Conservation (phyloP, 2,888 invertebrate species). For the Pharmacophagus antenor region DNA sequence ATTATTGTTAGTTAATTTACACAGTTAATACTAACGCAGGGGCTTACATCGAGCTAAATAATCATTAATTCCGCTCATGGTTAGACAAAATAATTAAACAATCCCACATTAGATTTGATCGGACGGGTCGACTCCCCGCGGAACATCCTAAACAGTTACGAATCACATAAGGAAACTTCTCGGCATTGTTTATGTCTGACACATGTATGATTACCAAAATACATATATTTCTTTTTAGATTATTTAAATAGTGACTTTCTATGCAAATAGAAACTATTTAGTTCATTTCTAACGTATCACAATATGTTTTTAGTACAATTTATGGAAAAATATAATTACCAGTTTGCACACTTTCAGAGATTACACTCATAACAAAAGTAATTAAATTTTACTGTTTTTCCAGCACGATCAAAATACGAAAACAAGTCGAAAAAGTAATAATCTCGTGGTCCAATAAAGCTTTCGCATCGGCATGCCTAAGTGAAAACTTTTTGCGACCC, state of each 20-base stretch:
- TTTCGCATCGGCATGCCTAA: slow-evolving; percentile 72
- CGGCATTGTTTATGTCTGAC: no score
- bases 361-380: background rate
- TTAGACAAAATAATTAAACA: slow-evolving; percentile 75
- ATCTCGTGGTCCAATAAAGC: slow-evolving; percentile 74
- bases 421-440: slow-evolving; percentile 57
- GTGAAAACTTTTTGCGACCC: slow-evolving; percentile 76
- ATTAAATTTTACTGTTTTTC: background rate
- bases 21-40: slow-evolving; percentile 1
- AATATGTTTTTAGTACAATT: no score
- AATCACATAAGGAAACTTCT: slow-evolving; percentile 60
- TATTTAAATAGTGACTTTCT: no score
- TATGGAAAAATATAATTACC: no score
- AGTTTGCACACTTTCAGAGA: no score
- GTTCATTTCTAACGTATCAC: no score
- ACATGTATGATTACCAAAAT: no score
- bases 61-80: slow-evolving; percentile 72
- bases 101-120: slow-evolving; percentile 59
- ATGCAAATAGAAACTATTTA: no score
- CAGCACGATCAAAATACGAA: background rate
- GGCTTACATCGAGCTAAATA: slow-evolving; percentile 31
- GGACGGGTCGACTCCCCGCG: slow-evolving; percentile 50
- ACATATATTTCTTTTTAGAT: no score
- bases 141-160: slow-evolving; percentile 54
- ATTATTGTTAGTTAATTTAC: slow-evolving; percentile 1